These are phyloP conservation scores for Rallus limicola DNA, from an alignment of 2,113 vertebrate species.

Conservation along the genomic window DNA sequence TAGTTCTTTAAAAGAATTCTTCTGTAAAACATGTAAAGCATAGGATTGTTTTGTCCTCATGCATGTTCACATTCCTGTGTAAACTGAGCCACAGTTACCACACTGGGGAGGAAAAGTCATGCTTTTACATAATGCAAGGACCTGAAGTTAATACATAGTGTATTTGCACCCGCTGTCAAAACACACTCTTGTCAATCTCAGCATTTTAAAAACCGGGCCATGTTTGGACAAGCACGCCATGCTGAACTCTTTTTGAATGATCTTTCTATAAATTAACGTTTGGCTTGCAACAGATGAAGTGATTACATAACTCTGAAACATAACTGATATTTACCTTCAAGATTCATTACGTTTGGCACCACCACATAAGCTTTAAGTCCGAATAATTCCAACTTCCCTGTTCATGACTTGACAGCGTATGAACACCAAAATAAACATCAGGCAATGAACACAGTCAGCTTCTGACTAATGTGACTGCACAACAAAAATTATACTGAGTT, in stretches of 20 bases:
- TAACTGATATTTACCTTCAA: not conserved
- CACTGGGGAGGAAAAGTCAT: not conserved
- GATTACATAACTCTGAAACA: not conserved
- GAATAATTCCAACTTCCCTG: not conserved
- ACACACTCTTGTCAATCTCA: not conserved
- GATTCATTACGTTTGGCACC: not conserved
- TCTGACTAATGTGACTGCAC: not conserved
- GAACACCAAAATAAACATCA: not conserved
- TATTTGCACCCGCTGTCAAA: not conserved
- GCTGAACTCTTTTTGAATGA: not conserved
- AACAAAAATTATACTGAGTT: not conserved
- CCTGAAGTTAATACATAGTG: not conserved
- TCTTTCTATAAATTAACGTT: conserved; percentile 9
- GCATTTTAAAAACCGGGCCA: not conserved
- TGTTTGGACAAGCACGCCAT: not conserved
- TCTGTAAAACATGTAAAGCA: not conserved
- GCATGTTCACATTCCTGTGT: not conserved
- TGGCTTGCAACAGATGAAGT: not conserved
- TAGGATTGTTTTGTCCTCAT: not conserved
- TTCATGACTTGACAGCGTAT: not conserved
- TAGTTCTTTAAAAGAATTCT: not conserved
- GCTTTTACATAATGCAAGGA: not conserved
- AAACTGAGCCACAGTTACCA: not conserved
- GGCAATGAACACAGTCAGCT: not conserved
- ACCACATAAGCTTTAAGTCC: not conserved